Conservation (phyloP, 2,888 invertebrate species). For the Hirtodrosophila duncani region DNA sequence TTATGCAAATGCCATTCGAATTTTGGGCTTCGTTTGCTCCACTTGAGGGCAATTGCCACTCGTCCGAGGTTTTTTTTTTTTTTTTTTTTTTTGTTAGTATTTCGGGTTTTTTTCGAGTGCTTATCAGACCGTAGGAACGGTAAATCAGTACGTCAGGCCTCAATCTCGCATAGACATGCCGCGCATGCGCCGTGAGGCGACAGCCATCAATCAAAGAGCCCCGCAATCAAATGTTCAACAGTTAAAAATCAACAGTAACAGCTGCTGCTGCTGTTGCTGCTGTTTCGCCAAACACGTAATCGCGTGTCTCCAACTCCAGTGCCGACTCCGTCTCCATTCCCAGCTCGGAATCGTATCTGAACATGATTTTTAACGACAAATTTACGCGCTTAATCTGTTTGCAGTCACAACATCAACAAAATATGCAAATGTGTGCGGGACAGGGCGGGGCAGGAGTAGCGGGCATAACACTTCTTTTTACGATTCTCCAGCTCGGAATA, state of each 20-base stretch:
- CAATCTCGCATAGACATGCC: conserved; percentile 53
- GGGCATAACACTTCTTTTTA: conserved; percentile 5
- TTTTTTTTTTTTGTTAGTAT: conserved; percentile 4
- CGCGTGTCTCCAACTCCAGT: conserved; percentile 20
- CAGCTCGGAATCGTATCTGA: conserved; percentile 29
- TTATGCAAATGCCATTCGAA: conserved; percentile 61
- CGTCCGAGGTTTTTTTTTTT: conserved; percentile 5
- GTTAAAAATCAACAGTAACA: conserved; percentile 50
- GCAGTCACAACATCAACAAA: conserved; percentile 50
- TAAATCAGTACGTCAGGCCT: conserved; percentile 65
- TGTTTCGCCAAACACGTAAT: neutral
- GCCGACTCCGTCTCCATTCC: conserved; percentile 18
- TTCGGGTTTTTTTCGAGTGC: conserved; percentile 13
- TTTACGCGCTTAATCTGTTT: conserved; percentile 69
- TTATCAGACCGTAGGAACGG: conserved; percentile 61
- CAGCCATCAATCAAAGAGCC: conserved; percentile 66
- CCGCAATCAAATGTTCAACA: conserved; percentile 44
- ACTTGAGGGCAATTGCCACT: conserved; percentile 65
- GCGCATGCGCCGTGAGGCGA: conserved; percentile 62
- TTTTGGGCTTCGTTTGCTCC: conserved; percentile 42
- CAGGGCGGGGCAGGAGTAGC: conserved; percentile 7
- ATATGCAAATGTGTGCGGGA: conserved; percentile 62
- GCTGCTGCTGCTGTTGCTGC: conserved; percentile 19
- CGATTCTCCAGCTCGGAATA: conserved; percentile 13
- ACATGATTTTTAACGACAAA: conserved; percentile 72